Evolutionary conservation across 2,113 vertebrate genomes (phyloP).

Genomic region (Megalops atlanticus): DNA sequence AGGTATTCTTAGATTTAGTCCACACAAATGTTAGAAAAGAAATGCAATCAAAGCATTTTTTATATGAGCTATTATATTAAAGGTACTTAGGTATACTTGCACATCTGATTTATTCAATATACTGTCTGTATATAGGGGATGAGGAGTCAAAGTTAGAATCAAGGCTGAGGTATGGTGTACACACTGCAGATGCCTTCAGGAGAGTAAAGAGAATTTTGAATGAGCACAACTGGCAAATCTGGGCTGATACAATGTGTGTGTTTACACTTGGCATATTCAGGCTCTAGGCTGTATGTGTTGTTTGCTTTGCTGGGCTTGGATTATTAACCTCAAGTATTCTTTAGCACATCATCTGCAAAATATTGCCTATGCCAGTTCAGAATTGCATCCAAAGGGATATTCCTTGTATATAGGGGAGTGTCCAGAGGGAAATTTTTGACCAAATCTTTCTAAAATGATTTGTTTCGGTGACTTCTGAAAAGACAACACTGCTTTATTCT

Average conservation of each 20-base stretch:
- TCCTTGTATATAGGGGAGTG: no score
- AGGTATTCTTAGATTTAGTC: slow-evolving; percentile 30
- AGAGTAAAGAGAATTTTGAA: neutral
- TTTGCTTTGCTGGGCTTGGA: neutral
- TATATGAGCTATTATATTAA: no score
- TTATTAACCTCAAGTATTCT: neutral
- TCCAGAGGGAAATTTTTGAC: no score
- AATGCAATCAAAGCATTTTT: slow-evolving; percentile 15
- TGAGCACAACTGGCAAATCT: neutral
- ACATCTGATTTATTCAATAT: no score
- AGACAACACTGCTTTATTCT: no score
- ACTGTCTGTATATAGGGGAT: no score
- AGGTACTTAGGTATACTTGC: no score
- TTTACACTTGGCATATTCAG: neutral
- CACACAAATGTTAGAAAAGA: slow-evolving; percentile 40
- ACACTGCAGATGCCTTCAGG: neutral
- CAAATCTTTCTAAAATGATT: no score
- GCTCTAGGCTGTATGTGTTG: neutral
- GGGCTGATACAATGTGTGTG: neutral
- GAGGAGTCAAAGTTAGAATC: no score
- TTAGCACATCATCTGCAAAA: neutral
- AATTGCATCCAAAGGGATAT: neutral
- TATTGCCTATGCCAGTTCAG: neutral
- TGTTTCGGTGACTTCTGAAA: no score
- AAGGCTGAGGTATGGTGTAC: neutral